phyloP scores from a whole-genome alignment of 2,797 vertebrate genomes.

The Ambastaia sidthimunki region DNA sequence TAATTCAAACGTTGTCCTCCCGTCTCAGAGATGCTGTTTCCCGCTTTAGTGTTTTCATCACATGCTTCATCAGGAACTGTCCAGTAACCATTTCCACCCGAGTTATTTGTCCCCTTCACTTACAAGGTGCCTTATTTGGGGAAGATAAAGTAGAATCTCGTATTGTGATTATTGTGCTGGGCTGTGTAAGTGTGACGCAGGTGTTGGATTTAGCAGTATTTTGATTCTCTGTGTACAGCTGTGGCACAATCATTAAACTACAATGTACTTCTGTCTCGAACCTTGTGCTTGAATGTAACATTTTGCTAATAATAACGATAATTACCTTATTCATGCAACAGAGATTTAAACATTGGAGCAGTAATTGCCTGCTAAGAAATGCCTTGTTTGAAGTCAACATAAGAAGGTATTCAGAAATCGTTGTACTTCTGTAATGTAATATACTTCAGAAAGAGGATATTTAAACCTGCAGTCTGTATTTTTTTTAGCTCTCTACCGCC shows the following conservation, averaged over 20 bases:
- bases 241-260: background rate
- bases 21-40: background rate
- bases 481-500: no score
- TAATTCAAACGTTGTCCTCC: background rate
- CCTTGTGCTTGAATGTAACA: background rate
- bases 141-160: constrained; percentile 33
- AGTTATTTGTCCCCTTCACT: constrained; percentile 15
- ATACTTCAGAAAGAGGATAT: constrained; percentile 13
- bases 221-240: background rate
- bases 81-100: background rate
- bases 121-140: constrained; percentile 5
- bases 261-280: constrained; percentile 5
- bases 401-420: background rate
- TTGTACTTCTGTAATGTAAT: background rate
- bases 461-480: background rate
- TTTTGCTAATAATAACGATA: constrained; percentile 26
- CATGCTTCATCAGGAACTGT: background rate
- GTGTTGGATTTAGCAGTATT: constrained; percentile 35
- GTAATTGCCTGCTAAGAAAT: background rate
- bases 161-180: constrained; percentile 15
- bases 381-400: background rate
- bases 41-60: background rate
- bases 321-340: constrained; percentile 25
- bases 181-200: constrained; percentile 24
- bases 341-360: constrained; percentile 1